Evolutionary conservation across 2,113 vertebrate species (phyloP).

Genomic region (Astur gentilis): DNA sequence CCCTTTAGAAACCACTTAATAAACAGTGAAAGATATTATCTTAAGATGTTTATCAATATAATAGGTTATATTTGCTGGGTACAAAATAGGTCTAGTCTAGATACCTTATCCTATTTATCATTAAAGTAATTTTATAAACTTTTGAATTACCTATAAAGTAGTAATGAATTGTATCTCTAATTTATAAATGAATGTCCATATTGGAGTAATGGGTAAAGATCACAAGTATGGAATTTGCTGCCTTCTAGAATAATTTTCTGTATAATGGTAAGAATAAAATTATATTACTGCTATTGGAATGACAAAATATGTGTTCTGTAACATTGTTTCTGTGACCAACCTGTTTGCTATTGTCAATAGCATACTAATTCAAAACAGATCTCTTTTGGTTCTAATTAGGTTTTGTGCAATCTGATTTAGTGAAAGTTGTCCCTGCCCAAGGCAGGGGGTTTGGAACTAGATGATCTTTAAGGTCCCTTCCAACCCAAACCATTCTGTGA

Average conservation of each 20-base stretch:
- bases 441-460: not conserved
- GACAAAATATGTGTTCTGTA: not conserved
- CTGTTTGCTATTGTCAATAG: not conserved
- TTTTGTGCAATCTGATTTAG: not conserved
- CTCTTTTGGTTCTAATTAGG: not conserved
- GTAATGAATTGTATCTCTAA: not conserved
- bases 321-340: not conserved
- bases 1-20: not conserved
- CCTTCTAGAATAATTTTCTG: not conserved
- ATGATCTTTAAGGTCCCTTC: not conserved
- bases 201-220: not conserved
- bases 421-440: not conserved
- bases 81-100: not conserved
- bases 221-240: not conserved
- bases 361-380: not conserved
- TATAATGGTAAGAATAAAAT: not conserved
- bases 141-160: not conserved
- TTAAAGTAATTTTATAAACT: not conserved
- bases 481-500: not conserved
- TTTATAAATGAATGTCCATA: not conserved
- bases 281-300: not conserved
- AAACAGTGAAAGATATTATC: not conserved
- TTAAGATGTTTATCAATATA: not conserved
- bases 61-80: not conserved
- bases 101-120: not conserved